Base-by-base conservation (phyloP, 2,888 invertebrate species). In the Drosophila merina region DNA sequence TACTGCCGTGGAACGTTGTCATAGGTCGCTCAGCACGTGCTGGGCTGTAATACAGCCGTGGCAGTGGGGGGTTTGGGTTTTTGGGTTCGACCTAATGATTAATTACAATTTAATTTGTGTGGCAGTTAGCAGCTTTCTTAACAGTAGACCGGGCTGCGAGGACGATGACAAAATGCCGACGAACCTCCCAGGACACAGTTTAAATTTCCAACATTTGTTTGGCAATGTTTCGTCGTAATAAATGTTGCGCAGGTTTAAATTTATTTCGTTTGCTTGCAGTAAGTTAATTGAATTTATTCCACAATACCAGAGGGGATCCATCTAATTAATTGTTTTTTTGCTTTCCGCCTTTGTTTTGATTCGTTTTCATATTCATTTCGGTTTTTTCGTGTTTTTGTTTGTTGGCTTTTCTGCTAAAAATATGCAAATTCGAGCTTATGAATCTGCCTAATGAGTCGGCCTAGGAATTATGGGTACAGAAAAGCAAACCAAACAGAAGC, bases 51-150 rank as follows among this genome's bases (percentile, higher is more conserved):
- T 9, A 25, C 28, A 47, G 72, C 38, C 59, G 68, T 12, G 58
- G 26, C 7, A 6, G 30, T 10, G 30, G 30, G 52, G 49, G 14
- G 20, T 2, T 20, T 20, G 1, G 20, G 20, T 1, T 20, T n/a
- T 52, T 12, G 20, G 55, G 26, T 33, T 55, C 59, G 55, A 62
- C 69, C 79, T 72, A 79, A 86, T 86, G 86, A 86, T 84, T 86
- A 84, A 84, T 84, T 86, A 78, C 79, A 86, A 86, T 86, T 84
- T 86, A 86, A 84, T 86, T 84, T 86, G 78, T 86, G 76, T 82
- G 74, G 69, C 79, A 77, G 79, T 86, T 73, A 45, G 50, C 28
- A 42, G 71, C 33, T 28, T 31, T 58, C 40, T 30, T 30, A 30
- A 49, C 38, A 12, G 49, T 12, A 47, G 12, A 33, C 7, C 38